A percentile compares a stretch with the other conserved stretches of the same genome.
phyloP scores from a whole-genome alignment of 2,113 vertebrate genomes.

The Hiodon alosoides region DNA sequence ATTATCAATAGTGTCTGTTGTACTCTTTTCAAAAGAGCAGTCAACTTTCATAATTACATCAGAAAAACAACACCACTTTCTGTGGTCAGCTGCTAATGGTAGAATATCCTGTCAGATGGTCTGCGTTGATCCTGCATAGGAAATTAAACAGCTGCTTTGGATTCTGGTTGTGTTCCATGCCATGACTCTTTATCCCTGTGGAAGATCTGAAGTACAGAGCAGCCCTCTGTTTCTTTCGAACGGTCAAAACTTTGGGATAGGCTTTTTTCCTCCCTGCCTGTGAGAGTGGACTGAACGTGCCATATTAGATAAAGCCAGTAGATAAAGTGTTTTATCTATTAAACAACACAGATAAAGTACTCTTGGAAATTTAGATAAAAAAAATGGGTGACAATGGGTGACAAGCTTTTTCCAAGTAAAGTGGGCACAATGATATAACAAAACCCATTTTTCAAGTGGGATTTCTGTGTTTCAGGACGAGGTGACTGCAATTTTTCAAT shows the following conservation, averaged over 20 bases:
- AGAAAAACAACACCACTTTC: not conserved
- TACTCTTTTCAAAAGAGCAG: not conserved
- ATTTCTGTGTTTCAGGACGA: no score
- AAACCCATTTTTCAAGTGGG: not conserved
- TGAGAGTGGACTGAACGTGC: not conserved
- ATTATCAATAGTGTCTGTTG: not conserved
- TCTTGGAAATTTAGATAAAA: not conserved
- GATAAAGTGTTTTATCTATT: not conserved
- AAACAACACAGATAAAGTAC: no score
- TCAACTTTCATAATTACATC: no score
- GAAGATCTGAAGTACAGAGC: not conserved
- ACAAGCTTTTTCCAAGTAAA: no score
- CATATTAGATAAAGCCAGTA: not conserved
- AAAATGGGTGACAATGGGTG: not conserved
- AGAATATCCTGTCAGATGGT: constrained; percentile 49
- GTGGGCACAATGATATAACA: not conserved
- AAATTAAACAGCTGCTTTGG: constrained; percentile 55
- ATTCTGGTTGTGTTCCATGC: constrained; percentile 14
- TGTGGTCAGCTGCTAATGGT: constrained; percentile 6
- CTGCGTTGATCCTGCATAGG: constrained; percentile 36
- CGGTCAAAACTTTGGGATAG: not conserved
- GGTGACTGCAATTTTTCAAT: no score
- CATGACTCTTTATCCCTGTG: constrained; percentile 5
- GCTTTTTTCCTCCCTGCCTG: not conserved
- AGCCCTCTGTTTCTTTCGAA: constrained; percentile 6